These are phyloP conservation scores for Bambusicola thoracicus DNA, from an alignment of 2,113 vertebrate species.

Conservation along the genomic window DNA sequence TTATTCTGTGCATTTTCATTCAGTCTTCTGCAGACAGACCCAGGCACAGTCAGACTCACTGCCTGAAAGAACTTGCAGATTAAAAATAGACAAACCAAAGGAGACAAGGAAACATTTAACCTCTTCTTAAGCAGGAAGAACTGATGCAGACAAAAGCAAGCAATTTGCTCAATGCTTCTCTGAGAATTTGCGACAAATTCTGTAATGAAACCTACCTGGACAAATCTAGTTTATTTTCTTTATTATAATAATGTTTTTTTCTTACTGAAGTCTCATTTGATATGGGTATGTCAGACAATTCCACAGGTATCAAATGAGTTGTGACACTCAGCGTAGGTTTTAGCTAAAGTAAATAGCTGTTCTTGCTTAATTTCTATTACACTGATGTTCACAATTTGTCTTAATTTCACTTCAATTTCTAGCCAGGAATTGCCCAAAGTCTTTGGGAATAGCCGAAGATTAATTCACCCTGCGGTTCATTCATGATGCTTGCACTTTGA, in stretches of 20 bases:
- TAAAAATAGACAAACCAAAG: not conserved
- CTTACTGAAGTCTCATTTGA: not conserved
- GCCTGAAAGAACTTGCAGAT: not conserved
- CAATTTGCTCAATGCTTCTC: not conserved
- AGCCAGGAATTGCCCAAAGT: not conserved
- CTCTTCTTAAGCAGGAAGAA: not conserved
- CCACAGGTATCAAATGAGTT: not conserved
- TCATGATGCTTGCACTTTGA: not conserved
- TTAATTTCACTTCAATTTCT: fast-evolving
- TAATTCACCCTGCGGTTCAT: not conserved
- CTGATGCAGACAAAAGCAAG: not conserved
- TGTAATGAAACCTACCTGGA: not conserved
- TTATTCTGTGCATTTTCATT: not conserved
- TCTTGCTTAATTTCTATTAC: not conserved
- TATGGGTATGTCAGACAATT: not conserved
- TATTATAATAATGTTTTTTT: not conserved
- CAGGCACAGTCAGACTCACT: not conserved
- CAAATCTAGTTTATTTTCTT: not conserved
- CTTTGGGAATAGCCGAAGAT: not conserved
- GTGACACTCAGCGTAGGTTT: fast-evolving
- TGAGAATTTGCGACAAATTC: not conserved
- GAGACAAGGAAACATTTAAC: not conserved
- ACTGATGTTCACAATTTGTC: not conserved
- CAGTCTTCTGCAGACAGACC: not conserved
- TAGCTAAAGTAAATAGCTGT: not conserved